Evolutionary conservation across 2,113 vertebrate species (phyloP).

Genomic region (Melanerpes aurifrons): DNA sequence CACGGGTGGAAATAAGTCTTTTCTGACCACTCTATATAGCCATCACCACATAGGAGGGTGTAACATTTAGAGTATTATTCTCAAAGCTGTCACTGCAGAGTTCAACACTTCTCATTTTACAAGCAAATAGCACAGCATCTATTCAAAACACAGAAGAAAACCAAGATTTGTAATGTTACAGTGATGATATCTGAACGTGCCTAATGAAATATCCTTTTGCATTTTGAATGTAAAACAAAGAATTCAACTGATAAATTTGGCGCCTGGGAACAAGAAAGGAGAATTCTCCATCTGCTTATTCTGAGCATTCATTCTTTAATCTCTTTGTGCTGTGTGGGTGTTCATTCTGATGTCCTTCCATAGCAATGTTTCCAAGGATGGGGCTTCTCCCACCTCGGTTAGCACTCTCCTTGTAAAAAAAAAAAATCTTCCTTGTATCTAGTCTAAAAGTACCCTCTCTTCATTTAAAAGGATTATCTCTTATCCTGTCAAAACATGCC

Average conservation of each 20-base stretch:
- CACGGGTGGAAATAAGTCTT: not conserved
- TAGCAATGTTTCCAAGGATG: too few species aligned
- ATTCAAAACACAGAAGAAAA: not conserved
- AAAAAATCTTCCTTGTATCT: too few species aligned
- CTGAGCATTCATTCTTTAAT: not conserved
- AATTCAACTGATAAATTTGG: not conserved
- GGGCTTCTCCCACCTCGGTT: too few species aligned
- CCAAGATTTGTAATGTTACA: not conserved
- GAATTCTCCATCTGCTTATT: not conserved
- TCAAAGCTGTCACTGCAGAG: not conserved
- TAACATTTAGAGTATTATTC: not conserved
- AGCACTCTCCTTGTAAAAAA: too few species aligned
- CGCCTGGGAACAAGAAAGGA: not conserved
- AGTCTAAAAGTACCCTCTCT: too few species aligned
- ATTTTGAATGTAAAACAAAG: not conserved
- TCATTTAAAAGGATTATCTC: too few species aligned
- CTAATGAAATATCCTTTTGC: not conserved
- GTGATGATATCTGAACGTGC: not conserved
- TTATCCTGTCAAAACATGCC: too few species aligned
- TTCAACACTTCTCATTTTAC: not conserved
- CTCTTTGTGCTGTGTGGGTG: too few species aligned
- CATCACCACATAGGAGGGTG: not conserved
- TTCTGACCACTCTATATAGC: not conserved
- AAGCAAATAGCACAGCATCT: not conserved
- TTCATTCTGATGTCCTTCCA: not conserved